Evolutionary conservation across 2,888 invertebrate genomes (phyloP).

Genomic region (Metellina segmentata): DNA sequence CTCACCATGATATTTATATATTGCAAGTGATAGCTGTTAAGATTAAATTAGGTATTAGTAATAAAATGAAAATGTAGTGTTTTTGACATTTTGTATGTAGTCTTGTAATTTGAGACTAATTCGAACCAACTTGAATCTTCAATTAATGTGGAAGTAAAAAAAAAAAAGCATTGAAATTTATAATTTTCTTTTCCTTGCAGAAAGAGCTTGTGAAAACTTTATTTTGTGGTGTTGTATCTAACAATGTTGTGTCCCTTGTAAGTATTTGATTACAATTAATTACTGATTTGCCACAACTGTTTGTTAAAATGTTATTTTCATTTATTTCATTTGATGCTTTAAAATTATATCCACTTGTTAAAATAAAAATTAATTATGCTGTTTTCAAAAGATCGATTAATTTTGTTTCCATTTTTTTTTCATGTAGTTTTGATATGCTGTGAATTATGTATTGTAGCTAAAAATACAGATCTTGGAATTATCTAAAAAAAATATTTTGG

Average conservation of each 20-base stretch:
- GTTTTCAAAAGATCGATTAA: background rate
- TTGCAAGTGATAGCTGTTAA: too few relatives aligned
- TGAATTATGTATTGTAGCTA: too few relatives aligned
- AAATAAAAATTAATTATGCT: background rate
- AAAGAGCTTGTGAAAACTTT: constrained; percentile 93
- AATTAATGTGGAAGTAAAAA: background rate
- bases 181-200: constrained; percentile 79
- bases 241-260: constrained; percentile 95
- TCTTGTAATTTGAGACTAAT: background rate
- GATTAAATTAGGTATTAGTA: too few relatives aligned
- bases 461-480: too few relatives aligned
- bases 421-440: too few relatives aligned
- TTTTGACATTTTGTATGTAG: too few relatives aligned
- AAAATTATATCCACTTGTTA: background rate
- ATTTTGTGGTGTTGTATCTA: constrained; percentile 96
- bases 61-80: too few relatives aligned
- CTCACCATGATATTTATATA: too few relatives aligned
- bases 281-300: background rate
- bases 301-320: too few relatives aligned
- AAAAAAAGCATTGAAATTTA: background rate
- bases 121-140: background rate
- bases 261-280: constrained; percentile 79
- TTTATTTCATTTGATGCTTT: background rate
- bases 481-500: too few relatives aligned
- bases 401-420: too few relatives aligned